phyloP scores from a whole-genome alignment of 92 coral and sea anemone species.

The Phenganax marumi region DNA sequence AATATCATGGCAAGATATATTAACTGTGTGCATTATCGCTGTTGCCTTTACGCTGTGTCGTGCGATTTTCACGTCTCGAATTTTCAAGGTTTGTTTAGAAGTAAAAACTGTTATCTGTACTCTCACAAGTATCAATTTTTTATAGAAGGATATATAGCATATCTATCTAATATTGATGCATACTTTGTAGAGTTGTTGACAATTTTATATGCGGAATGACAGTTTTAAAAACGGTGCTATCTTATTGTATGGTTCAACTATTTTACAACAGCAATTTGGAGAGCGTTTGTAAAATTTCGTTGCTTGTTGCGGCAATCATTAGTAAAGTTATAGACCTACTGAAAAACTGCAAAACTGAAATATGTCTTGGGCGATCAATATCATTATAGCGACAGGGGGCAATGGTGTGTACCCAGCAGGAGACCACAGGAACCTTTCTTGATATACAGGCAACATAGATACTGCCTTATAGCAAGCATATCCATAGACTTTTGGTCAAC shows the following conservation, averaged over 20 bases:
- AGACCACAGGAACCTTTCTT: neutral
- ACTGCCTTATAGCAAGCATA: too few species aligned
- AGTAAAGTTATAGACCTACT: neutral
- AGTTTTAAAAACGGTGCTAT: neutral
- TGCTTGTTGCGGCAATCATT: neutral
- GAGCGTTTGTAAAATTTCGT: too few species aligned
- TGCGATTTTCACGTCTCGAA: conserved; percentile 47
- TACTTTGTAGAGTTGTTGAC: too few species aligned
- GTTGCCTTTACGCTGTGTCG: conserved; percentile 75
- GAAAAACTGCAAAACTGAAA: neutral
- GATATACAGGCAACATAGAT: too few species aligned
- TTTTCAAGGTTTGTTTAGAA: conserved; percentile 68
- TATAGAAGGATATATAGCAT: too few species aligned
- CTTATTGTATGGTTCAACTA: neutral
- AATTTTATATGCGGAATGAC: neutral
- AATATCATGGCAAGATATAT: conserved; percentile 61
- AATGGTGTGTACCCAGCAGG: neutral
- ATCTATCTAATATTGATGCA: neutral
- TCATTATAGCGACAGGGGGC: neutral
- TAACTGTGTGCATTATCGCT: conserved; percentile 57
- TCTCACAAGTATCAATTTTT: too few species aligned
- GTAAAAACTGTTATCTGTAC: conserved; percentile 21
- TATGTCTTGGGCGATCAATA: neutral
- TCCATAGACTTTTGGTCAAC: too few species aligned
- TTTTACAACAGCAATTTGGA: neutral